phyloP scores from a whole-genome alignment of 2,888 invertebrate genomes.

The Hypolimnas misippus region DNA sequence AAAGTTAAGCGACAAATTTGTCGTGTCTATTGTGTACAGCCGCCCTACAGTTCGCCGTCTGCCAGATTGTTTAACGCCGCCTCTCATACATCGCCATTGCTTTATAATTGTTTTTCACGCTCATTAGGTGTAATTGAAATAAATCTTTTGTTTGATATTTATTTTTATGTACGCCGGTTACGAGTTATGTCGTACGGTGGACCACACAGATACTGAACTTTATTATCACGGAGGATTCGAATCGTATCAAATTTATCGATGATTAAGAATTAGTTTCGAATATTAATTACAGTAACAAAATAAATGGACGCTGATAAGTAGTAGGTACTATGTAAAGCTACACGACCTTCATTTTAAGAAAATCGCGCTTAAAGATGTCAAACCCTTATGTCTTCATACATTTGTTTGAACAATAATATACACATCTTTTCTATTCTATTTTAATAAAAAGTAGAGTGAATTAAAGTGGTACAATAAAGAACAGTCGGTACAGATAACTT shows the following conservation, averaged over 20 bases:
- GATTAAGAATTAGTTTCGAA: background rate
- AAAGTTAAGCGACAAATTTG: too few species aligned
- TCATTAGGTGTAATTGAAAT: constrained; percentile 76
- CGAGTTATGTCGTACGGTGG: constrained; percentile 33
- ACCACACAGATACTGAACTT: constrained; percentile 32
- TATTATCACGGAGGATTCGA: background rate
- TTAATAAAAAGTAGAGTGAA: too few species aligned
- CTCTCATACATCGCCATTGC: constrained; percentile 61
- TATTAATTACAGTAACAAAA: background rate
- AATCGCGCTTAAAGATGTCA: too few species aligned
- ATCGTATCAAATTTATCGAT: background rate
- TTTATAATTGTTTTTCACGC: constrained; percentile 82
- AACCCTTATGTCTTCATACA: too few species aligned
- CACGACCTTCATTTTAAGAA: too few species aligned
- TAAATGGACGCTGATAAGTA: too few species aligned
- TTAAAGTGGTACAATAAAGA: too few species aligned
- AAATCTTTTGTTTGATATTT: constrained; percentile 72
- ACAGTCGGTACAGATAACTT: too few species aligned
- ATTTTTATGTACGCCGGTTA: constrained; percentile 50
- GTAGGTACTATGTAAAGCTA: too few species aligned
- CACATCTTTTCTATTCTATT: too few species aligned
- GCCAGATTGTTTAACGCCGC: constrained; percentile 63
- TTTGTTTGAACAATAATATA: too few species aligned
- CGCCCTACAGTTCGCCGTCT: constrained; percentile 37
- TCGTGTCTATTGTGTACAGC: constrained; percentile 26